phyloP scores from a whole-genome alignment of 2,113 vertebrate genomes.

The Copsychus sechellarum region DNA sequence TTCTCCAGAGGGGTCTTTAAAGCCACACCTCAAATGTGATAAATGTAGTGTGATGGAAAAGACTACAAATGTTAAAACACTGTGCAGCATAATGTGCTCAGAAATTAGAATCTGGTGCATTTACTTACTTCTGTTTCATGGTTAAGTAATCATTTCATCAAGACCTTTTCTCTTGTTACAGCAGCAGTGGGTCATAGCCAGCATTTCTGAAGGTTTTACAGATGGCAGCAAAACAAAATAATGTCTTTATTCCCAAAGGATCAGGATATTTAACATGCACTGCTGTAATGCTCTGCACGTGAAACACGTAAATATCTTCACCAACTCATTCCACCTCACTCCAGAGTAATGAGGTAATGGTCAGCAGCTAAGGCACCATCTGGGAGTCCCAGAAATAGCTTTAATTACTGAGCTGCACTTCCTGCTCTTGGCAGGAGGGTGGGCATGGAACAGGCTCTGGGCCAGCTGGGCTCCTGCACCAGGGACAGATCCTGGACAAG shows the following conservation, averaged over 20 bases:
- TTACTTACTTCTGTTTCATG: neutral
- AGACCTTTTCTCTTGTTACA: neutral
- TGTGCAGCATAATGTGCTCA: neutral
- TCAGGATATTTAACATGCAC: neutral
- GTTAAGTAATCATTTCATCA: neutral
- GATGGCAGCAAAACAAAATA: neutral
- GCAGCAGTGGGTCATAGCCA: neutral
- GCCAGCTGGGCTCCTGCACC: neutral
- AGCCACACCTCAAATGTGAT: slow-evolving; percentile 42
- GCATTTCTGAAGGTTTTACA: neutral
- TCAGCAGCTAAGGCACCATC: neutral
- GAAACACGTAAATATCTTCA: neutral
- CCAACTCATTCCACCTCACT: neutral
- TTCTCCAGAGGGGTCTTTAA: slow-evolving; percentile 55
- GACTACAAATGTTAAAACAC: neutral
- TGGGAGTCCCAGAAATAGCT: neutral
- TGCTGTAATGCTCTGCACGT: fast-evolving
- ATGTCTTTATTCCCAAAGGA: neutral
- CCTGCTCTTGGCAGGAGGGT: neutral
- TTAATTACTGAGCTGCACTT: neutral
- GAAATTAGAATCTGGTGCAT: neutral
- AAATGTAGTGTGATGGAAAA: slow-evolving; percentile 9
- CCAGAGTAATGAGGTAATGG: neutral
- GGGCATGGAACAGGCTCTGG: neutral
- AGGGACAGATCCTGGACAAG: neutral